Evolutionary conservation across 2,113 vertebrate genomes (phyloP), one percentile per base, ranked within the genome.

Genomic region (Plectropomus leopardus): DNA sequence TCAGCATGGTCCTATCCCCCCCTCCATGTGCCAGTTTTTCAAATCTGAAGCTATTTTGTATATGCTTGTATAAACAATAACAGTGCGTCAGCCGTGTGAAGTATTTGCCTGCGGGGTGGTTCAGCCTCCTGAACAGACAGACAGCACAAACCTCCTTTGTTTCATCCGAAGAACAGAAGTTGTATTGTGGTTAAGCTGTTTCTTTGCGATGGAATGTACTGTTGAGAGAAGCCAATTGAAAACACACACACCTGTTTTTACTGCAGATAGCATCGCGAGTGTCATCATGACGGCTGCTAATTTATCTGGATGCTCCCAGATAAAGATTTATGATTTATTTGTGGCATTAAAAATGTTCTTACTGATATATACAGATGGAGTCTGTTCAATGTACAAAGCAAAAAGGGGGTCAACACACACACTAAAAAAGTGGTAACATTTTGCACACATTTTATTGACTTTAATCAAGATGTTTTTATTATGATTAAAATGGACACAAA

Each of bases 141-240:
- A 89, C 74, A 82, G 82, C 83, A 97, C 95, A 96, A 95, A 95
- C 89, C 92, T 65, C 91, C 92, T 96, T 91, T 97, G 96, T 98
- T 94, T 91, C 80, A 85, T 86, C 67, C 72, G 63, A 40, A 77
- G 90, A 94, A 96, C 75, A 95, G 95, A 89, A 94, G 92, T 94
- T 94, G 89, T 86, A 83, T 83, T 95, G 94, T 93, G 93, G 87
- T 94, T 94, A 86, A 73, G 83, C 75, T 91, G 89, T 91, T 95
- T 93, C 79, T 84, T 69, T 82, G 76, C 51, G 23, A 82, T 82
- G 93, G 92, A 95, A 95, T 93, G 93, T 72, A 65, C 89, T 90
- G 87, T 81, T 87, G 93, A 94, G 93, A 94, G 87, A 93, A 84
- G 80, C 90, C 83, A 90, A 86, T 84, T 92, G 90, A 93, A 78